Percentiles rank a stretch among this genome's conserved stretches.
phyloP scores from a whole-genome alignment of 2,888 invertebrate genomes.

The Frankliniella intonsa region DNA sequence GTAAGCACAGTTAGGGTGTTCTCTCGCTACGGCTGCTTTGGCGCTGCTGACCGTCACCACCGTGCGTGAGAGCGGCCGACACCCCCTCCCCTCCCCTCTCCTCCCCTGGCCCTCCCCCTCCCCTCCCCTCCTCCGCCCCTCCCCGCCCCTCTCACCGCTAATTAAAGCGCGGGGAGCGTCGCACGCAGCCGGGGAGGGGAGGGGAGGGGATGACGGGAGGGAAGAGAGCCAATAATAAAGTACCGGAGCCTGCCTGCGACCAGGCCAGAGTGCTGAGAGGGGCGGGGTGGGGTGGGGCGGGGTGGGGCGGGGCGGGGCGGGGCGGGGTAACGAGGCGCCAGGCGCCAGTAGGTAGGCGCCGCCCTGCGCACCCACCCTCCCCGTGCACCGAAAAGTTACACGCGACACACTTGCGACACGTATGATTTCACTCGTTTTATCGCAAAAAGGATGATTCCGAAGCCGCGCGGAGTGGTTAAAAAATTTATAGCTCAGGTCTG shows the following conservation, averaged over 20 bases:
- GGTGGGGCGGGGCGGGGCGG: neutral
- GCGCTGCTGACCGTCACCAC: slow-evolving; percentile 56
- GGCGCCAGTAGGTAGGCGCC: neutral
- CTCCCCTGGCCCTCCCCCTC: slow-evolving; percentile 41
- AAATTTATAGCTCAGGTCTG: no score
- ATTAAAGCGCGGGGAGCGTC: slow-evolving; percentile 27
- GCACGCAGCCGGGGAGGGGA: neutral
- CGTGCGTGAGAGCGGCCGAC: slow-evolving; percentile 42
- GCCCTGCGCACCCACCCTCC: no score
- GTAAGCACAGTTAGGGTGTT: no score
- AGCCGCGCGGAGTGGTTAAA: no score
- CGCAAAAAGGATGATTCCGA: no score
- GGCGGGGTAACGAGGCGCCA: neutral
- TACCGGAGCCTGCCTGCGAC: no score
- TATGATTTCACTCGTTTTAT: no score
- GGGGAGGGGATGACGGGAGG: neutral
- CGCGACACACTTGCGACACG: no score
- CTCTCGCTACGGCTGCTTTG: slow-evolving; percentile 49
- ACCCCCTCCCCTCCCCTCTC: slow-evolving; percentile 41
- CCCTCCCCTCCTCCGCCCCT: slow-evolving; percentile 35
- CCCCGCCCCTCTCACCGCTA: slow-evolving; percentile 36
- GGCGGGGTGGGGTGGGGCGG: neutral
- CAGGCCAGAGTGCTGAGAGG: no score
- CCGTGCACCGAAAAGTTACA: no score
- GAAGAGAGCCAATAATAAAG: slow-evolving; percentile 14